phyloP scores from a whole-genome alignment of 2,113 vertebrate species.

The Uropsilus gracilis region DNA sequence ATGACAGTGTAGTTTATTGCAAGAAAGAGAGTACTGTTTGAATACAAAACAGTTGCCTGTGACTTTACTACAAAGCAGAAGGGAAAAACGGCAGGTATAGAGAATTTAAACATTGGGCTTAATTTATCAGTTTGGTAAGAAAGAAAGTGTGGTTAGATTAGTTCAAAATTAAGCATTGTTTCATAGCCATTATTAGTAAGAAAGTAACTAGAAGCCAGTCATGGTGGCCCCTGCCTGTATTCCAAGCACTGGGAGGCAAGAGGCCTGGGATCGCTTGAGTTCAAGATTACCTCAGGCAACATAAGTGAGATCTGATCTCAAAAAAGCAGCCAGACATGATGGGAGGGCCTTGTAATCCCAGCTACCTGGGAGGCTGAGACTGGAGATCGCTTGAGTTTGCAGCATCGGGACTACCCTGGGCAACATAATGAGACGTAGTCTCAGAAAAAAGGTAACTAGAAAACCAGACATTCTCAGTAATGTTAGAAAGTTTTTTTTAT shows the following conservation, averaged over 20 bases:
- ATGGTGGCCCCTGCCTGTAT: no score
- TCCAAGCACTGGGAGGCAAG: no score
- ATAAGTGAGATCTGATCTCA: no score
- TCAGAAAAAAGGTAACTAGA: not conserved
- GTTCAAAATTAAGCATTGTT: conserved; percentile 1
- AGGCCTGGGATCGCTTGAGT: no score
- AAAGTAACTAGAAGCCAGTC: not conserved
- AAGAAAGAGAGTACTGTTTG: not conserved
- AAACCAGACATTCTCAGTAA: not conserved
- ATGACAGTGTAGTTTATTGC: not conserved
- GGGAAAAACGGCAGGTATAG: not conserved
- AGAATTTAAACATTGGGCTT: conserved; percentile 10
- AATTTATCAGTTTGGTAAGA: not conserved
- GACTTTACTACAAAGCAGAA: not conserved
- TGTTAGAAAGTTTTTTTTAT: conserved; percentile 21
- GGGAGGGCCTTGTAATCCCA: no score
- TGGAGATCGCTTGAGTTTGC: no score
- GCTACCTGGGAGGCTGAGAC: no score
- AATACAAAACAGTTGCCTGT: not conserved
- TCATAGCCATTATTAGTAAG: not conserved
- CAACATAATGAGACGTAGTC: no score
- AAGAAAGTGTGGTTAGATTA: not conserved
- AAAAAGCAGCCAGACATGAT: no score
- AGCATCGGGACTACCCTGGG: no score
- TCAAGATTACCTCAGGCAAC: no score